Evolutionary conservation across 2,888 invertebrate genomes (phyloP).

Genomic region (Pterostichus madidus): DNA sequence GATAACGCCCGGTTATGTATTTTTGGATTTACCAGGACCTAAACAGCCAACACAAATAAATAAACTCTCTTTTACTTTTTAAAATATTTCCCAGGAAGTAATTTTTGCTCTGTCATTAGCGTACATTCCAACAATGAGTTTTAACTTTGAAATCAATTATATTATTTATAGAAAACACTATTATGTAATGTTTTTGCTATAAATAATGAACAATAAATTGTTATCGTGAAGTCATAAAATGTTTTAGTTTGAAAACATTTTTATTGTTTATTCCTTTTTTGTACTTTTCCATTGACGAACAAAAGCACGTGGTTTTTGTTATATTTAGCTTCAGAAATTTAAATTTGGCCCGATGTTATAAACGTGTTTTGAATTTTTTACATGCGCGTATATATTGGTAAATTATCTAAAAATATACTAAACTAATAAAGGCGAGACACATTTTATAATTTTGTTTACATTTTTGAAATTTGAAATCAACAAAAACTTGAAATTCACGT

Average conservation of each 20-base stretch:
- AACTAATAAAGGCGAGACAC: conserved; percentile 3
- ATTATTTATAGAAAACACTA: neutral
- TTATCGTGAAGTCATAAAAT: neutral
- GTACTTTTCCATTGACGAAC: neutral
- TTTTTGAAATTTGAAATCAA: too few relatives aligned
- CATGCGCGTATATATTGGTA: neutral
- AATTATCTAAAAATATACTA: conserved; percentile 41
- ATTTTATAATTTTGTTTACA: neutral
- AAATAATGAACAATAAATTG: neutral
- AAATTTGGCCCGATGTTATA: conserved; percentile 3
- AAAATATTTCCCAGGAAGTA: neutral
- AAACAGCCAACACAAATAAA: conserved; percentile 45
- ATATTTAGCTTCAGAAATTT: conserved; percentile 6
- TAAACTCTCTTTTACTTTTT: neutral
- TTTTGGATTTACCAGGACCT: conserved; percentile 54
- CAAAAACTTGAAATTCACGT: too few relatives aligned
- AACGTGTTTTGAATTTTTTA: conserved; percentile 29
- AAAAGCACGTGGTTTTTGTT: neutral
- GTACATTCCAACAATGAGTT: neutral
- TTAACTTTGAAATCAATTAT: neutral
- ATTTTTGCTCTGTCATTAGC: neutral
- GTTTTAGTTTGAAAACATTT: neutral
- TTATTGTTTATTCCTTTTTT: neutral
- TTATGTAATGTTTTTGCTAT: neutral
- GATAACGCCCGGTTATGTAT: conserved; percentile 49